Base-by-base conservation (phyloP, 2,797 vertebrate genomes). In the Lagodon rhomboides region DNA sequence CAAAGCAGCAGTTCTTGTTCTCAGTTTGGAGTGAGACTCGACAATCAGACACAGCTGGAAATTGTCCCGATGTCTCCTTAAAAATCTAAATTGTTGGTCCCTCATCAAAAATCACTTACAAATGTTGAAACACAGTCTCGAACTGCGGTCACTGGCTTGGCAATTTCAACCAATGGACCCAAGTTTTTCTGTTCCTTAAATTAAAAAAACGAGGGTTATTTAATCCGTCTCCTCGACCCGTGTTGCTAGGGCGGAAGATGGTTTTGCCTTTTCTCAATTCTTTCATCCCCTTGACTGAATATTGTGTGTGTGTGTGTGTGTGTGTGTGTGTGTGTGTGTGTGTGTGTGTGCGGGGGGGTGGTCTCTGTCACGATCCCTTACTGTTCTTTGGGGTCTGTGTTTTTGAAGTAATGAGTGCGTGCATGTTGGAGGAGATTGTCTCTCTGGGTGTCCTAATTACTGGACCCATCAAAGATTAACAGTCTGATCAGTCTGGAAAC, bases 381-480 rank as follows among this genome's bases (percentile, higher is more conserved):
- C 62, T 87, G 68, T 86, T 73, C 11, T 64, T 75, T 47, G 56
- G 53, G 56, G 9, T 74, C 56, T 47, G 51, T 49, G 58, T 83
- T 74, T 74, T 72, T 49, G 5, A 3, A 50, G 22, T n/a, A 63
- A 68, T 77, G 70, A 56, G 12, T 54, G 23, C 59, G 51, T 56
- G 64, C 61, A 47, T 61, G 75, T 60, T 59, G 34, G 41, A 59
- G 55, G 73, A 67, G 50, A 73, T 68, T 75, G 68, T 25, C 59
- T 16, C 68, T 50, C 51, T 73, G 51, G 67, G 71, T 84, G 79
- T 79, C 69, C 84, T 75, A 71, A 85, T 76, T 83, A 86, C 55
- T 65, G 43, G n/a, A 79, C 71, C 43, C 50, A 58, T 82, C 61
- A 66, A 65, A 80, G 76, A 86, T 80, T 66, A 77, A 77, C 65